Conservation (phyloP, 1,140 invertebrate genomes). For the Antheraea mylitta region DNA sequence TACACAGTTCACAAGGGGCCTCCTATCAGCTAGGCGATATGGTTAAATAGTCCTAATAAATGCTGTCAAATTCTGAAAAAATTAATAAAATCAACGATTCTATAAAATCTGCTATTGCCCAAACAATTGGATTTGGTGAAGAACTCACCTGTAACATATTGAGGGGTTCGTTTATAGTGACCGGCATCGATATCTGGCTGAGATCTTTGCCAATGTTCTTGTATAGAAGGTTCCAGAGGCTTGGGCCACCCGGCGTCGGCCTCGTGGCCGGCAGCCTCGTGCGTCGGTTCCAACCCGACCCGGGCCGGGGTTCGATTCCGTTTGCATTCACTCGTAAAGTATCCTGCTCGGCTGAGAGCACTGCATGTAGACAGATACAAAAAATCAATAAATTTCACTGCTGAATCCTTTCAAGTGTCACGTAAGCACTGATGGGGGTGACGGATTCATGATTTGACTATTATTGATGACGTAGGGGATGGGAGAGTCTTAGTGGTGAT, state of each 20-base stretch:
- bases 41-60: too few species aligned
- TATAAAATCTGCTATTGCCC: too few species aligned
- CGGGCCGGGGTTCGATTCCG: background rate
- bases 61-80: too few species aligned
- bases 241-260: slow-evolving; percentile 86
- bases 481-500: too few species aligned
- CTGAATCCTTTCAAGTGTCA: too few species aligned
- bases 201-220: slow-evolving; percentile 94
- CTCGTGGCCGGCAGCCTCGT: slow-evolving; percentile 85
- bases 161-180: slow-evolving; percentile 92
- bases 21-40: too few species aligned
- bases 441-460: too few species aligned
- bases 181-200: slow-evolving; percentile 86
- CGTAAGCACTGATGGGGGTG: too few species aligned
- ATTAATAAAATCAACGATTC: too few species aligned
- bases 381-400: too few species aligned
- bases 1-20: too few species aligned
- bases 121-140: background rate
- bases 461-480: too few species aligned
- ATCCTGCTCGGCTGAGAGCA: slow-evolving; percentile 42
- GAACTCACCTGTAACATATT: slow-evolving; percentile 85
- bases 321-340: slow-evolving; percentile 19
- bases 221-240: slow-evolving; percentile 89
- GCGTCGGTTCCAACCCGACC: slow-evolving; percentile 79
- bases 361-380: slow-evolving; percentile 14